Conservation (phyloP, 2,888 invertebrate species). For the Saturnia japonica region DNA sequence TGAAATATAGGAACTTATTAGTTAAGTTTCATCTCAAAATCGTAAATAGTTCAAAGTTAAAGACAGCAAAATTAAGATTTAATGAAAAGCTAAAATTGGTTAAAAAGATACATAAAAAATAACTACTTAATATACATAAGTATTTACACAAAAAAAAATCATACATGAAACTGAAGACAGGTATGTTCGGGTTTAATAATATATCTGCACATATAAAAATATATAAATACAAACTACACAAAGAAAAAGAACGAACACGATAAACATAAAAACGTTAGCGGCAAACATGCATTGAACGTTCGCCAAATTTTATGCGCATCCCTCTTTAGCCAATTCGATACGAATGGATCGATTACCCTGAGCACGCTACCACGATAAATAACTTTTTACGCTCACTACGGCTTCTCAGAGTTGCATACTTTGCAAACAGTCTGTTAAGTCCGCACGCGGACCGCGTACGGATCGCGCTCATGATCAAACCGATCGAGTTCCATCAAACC, state of each 20-base stretch:
- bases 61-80: too few relatives aligned
- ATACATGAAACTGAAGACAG: not conserved
- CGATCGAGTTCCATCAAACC: constrained; percentile 34
- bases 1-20: not conserved
- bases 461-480: constrained; percentile 37
- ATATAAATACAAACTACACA: not conserved
- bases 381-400: constrained; percentile 71
- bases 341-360: constrained; percentile 65
- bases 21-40: too few relatives aligned
- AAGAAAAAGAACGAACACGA: constrained; percentile 45
- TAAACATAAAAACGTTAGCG: constrained; percentile 47
- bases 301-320: constrained; percentile 72
- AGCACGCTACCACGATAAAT: constrained; percentile 75
- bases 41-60: too few relatives aligned
- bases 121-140: not conserved
- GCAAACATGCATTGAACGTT: constrained; percentile 56
- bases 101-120: not conserved
- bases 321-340: constrained; percentile 61
- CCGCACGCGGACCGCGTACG: constrained; percentile 49
- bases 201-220: constrained; percentile 10
- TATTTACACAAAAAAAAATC: not conserved
- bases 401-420: constrained; percentile 15
- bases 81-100: too few relatives aligned
- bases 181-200: not conserved
- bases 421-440: constrained; percentile 35